A percentile compares a stretch with the other conserved stretches of the same genome.
phyloP scores from a whole-genome alignment of 1,140 invertebrate genomes.

The Atopsyche davidsoni region DNA sequence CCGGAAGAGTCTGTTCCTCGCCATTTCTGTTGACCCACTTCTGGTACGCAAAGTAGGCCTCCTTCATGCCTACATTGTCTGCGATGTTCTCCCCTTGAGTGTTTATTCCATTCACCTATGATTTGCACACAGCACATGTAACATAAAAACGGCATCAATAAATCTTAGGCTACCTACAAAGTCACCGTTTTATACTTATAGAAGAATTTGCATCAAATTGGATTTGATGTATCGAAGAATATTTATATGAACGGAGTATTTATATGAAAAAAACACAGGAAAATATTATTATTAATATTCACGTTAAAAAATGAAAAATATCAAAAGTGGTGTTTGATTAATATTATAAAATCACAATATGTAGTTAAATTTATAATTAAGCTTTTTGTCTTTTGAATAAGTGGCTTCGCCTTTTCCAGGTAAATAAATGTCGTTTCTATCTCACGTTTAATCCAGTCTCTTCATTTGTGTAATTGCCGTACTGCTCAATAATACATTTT shows the following conservation, averaged over 20 bases:
- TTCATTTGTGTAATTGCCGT: constrained; percentile 71
- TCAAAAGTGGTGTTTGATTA: too few relatives aligned
- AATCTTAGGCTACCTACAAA: neutral
- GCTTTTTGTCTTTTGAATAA: too few relatives aligned
- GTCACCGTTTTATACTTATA: too few relatives aligned
- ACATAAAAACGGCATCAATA: neutral
- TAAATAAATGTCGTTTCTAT: constrained; percentile 23
- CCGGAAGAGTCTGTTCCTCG: constrained; percentile 58
- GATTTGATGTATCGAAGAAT: too few relatives aligned
- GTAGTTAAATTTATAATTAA: too few relatives aligned
- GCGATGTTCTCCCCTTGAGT: constrained; percentile 89
- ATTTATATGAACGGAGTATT: too few relatives aligned
- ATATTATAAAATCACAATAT: too few relatives aligned
- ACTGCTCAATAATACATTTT: constrained; percentile 83
- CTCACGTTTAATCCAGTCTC: constrained; percentile 65
- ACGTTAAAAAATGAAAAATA: too few relatives aligned
- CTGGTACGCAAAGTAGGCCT: constrained; percentile 76
- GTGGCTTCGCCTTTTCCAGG: constrained; percentile 64
- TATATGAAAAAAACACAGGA: too few relatives aligned
- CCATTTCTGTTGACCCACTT: constrained; percentile 62
- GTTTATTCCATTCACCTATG: constrained; percentile 76
- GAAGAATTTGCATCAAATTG: too few relatives aligned
- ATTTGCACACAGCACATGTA: constrained; percentile 23
- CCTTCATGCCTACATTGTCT: constrained; percentile 83
- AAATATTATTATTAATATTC: too few relatives aligned